Base-by-base conservation (phyloP, 2,888 invertebrate genomes). In the Dynastes maya region DNA sequence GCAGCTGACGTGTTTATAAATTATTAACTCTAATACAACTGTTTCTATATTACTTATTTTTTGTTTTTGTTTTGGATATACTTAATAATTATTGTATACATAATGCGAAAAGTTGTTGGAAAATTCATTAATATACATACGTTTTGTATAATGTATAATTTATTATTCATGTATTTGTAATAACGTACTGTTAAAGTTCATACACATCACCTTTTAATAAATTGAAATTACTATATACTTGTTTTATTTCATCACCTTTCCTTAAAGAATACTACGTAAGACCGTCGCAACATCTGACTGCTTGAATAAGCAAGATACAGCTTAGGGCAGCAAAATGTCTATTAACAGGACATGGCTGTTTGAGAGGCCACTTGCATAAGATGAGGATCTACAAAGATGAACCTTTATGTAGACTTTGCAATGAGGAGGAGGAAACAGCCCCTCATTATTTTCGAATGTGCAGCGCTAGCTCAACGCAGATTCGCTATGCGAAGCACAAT, bases 171-270 rank as follows among this genome's bases (percentile, higher is more conserved):
- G 16, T 71, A 71, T 32, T 71, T 58, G 53, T 37, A 55, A 55
- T 71, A 55, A 71, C 37, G 32, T 68, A 49, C 55, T 71, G 71
- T 71, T 55, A 55, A 58, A 71, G 37, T 55, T 6, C 27, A 58
- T 71, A 71, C 13, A 71, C 71, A 71, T 71, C 71, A 71, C 71
- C 40, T 71, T 71, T 71, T 71, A 71, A 71, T 71, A 70, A 71
- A 71, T 22, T 55, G 49, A 71, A 58, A 71, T 29, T 71, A 55
- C 37, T 29, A 71, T 29, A 2, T 32, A 51, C 29, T 51, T 51
- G n/a, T 51, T 70, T 70, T 29, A 37, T 71, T 71, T 65, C 9
- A 11, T 45, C 8, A 1, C 11, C 2, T 11, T 5, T 6, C 37
- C 37, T 37, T 37, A 5, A 5, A 37, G 37, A 37, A 37, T 37